Conservation (phyloP, 1,140 invertebrate species). For the Linepithema humile region DNA sequence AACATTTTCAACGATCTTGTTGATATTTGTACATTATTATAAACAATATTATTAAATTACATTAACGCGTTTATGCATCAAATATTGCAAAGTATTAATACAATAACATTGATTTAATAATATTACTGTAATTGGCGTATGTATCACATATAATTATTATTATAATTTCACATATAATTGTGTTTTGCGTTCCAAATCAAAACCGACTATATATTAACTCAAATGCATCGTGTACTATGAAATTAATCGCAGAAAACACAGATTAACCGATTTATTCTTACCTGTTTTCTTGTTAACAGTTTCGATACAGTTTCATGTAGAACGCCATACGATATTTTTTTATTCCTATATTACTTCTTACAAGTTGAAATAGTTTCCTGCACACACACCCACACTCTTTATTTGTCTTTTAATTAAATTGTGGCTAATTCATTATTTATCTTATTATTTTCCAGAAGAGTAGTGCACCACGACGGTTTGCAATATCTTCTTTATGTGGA, state of each 20-base stretch:
- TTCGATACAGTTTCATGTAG: constrained; percentile 84
- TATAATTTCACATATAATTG: background rate
- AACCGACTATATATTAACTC: constrained; percentile 83
- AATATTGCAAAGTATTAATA: no score
- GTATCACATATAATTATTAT: no score
- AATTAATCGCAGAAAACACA: constrained; percentile 82
- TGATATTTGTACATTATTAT: constrained; percentile 71
- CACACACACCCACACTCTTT: background rate
- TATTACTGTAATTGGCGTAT: no score
- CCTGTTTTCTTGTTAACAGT: constrained; percentile 85
- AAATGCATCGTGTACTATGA: constrained; percentile 83
- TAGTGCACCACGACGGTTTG: constrained; percentile 87
- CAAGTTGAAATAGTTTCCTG: background rate
- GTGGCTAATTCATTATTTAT: background rate
- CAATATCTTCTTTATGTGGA: constrained; percentile 86
- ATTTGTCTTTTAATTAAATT: background rate
- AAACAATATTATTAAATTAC: background rate
- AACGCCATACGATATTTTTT: constrained; percentile 81
- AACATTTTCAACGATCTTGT: constrained; percentile 73
- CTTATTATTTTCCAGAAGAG: constrained; percentile 81
- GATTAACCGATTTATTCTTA: constrained; percentile 85
- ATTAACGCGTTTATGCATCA: no score
- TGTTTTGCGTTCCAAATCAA: constrained; percentile 77
- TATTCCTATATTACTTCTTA: background rate
- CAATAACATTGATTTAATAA: no score